Conservation (phyloP, 2,797 vertebrate species). For the Chelmon rostratus region DNA sequence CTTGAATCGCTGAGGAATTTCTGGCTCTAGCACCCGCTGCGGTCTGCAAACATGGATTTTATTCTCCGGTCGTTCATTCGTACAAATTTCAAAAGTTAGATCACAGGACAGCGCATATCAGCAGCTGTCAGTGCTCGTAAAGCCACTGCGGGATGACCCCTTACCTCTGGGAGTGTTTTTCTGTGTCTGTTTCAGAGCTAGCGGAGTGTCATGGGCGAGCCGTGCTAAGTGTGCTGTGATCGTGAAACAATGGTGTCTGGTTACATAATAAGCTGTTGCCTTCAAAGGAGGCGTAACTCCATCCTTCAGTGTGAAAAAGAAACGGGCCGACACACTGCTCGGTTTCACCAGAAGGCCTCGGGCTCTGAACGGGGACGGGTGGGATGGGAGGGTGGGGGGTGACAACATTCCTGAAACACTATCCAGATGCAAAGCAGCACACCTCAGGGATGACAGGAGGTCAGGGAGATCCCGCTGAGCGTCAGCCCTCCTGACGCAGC, state of each 20-base stretch:
- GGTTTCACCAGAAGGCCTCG: conserved; percentile 80
- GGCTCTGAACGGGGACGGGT: conserved; percentile 54
- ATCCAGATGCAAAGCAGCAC: conserved; percentile 86
- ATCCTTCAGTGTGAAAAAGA: conserved; percentile 73
- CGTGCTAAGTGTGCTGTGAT: conserved; percentile 84
- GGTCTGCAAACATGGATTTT: conserved; percentile 34
- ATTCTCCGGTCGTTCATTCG: conserved; percentile 39
- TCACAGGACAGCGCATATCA: not conserved
- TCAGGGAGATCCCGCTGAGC: conserved; percentile 79
- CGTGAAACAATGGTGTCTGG: conserved; percentile 87
- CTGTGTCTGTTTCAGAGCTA: conserved; percentile 25
- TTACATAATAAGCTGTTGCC: conserved; percentile 88
- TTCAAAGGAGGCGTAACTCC: conserved; percentile 85
- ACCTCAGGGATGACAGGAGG: conserved; percentile 83
- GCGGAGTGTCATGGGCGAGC: conserved; percentile 69
- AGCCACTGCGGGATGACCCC: conserved; percentile 14
- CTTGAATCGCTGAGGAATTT: conserved; percentile 48
- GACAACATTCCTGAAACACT: conserved; percentile 84
- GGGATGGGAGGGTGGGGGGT: conserved; percentile 16
- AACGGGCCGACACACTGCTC: conserved; percentile 74
- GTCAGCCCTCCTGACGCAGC: conserved; percentile 67
- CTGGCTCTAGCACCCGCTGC: conserved; percentile 36
- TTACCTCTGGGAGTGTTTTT: conserved; percentile 30
- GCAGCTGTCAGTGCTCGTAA: conserved; percentile 12
- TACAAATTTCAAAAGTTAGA: conserved; percentile 47